Evolutionary conservation across 2,797 vertebrate genomes (phyloP), one percentile per base, ranked within the genome.

Genomic region (Enteromius paludinosus): DNA sequence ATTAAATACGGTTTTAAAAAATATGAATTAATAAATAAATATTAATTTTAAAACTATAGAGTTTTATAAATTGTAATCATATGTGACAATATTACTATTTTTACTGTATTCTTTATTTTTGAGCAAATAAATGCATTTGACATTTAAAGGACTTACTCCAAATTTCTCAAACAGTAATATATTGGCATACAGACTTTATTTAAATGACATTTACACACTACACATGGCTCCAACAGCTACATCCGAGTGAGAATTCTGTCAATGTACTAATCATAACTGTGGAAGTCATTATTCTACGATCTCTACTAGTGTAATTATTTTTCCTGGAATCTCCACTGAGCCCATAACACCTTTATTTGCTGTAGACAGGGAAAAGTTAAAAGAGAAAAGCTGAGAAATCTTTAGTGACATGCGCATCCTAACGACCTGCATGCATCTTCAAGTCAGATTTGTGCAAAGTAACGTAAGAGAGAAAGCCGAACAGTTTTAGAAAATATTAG

Each of bases 311-410:
- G 54, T 17, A 15, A 62, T 78, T 74, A 30, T 30, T 74, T 73
- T 82, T 82, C n/a, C 38, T 11, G 9, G 64, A 64, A 38, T 66
- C 52, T 82, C 45, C 52, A 77, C 81, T 84, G 78, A 47, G 43
- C 54, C 78, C 38, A 59, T 83, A 88, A 90, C 93, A 95, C 94
- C 94, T 95, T 95, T 95, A 95, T 95, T 93, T 94, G 91, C 93
- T 95, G 93, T 93, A 90, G 85, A 87, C 70, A 74, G 84, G 68
- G 86, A 88, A 73, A 86, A 88, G 85, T 85, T 84, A 82, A 87
- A 88, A 88, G 56, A 79, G 83, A 75, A 79, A 72, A 56, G 87
- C 89, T 86, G 81, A 88, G 85, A 86, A 69, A 85, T 82, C 84
- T 86, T 86, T 85, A 83, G 89, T 85, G 83, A 90, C 94, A 94